Percentiles rank a stretch among this genome's conserved stretches.
These are phyloP conservation scores for Diprion similis DNA, from an alignment of 1,140 invertebrate species.

Conservation along the genomic window DNA sequence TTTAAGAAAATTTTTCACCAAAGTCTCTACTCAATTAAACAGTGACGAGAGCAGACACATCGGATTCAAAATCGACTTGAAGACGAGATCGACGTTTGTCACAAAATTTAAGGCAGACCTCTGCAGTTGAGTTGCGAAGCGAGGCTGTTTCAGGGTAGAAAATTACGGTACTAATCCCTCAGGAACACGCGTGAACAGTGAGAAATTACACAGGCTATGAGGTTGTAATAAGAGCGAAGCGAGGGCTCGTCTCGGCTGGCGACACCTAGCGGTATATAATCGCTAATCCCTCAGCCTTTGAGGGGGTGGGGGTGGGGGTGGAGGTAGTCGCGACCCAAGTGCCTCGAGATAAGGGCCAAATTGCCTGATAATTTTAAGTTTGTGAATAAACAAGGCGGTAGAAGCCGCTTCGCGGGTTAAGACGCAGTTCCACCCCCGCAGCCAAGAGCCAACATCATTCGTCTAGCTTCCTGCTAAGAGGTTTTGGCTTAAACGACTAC, in stretches of 20 bases:
- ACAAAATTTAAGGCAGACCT: too few relatives aligned
- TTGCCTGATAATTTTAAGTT: slow-evolving; percentile 25
- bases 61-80: too few relatives aligned
- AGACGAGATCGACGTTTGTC: too few relatives aligned
- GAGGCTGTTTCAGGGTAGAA: neutral
- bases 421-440: neutral
- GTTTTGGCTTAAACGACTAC: slow-evolving; percentile 2
- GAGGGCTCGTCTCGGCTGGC: neutral
- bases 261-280: slow-evolving; percentile 23
- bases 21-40: too few relatives aligned
- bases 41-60: too few relatives aligned
- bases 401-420: slow-evolving; percentile 14
- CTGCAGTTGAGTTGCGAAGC: too few relatives aligned
- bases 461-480: neutral
- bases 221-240: neutral
- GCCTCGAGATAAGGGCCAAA: slow-evolving; percentile 25
- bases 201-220: slow-evolving; percentile 32
- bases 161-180: slow-evolving; percentile 41
- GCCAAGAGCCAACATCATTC: neutral
- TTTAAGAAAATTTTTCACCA: too few relatives aligned
- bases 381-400: slow-evolving; percentile 28
- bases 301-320: slow-evolving; percentile 25
- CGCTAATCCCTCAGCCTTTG: slow-evolving; percentile 35
- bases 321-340: neutral
- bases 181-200: slow-evolving; percentile 35